Conservation (phyloP, 2,797 vertebrate species). For the Luscinia megarhynchos region DNA sequence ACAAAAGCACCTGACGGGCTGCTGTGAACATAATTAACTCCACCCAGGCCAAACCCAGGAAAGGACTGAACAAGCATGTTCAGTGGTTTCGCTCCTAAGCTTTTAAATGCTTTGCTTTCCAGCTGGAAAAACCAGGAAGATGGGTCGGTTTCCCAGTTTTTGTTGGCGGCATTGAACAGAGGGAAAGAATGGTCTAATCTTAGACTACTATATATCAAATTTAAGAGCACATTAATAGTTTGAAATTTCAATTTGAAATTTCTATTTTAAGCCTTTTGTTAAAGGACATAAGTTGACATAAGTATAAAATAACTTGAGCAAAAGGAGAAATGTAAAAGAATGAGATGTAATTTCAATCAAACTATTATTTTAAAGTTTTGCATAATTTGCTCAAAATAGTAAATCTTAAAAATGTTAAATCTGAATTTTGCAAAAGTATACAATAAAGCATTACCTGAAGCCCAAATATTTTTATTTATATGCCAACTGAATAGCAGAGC, state of each 20-base stretch:
- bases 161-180: neutral
- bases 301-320: neutral
- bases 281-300: neutral
- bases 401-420: neutral
- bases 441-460: neutral
- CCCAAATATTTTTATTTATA: neutral
- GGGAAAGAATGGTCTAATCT: neutral
- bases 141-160: neutral
- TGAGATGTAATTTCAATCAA: neutral
- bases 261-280: neutral
- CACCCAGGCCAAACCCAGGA: neutral
- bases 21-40: neutral
- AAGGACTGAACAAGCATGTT: neutral
- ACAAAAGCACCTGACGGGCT: fast-evolving
- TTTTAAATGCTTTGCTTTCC: neutral
- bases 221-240: neutral
- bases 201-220: neutral
- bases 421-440: neutral
- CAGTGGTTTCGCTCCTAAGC: neutral
- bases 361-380: fast-evolving
- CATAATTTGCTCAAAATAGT: neutral
- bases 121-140: neutral
- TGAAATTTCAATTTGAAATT: neutral
- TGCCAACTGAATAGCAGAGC: neutral
- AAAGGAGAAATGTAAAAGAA: neutral